Percentiles rank a stretch among this genome's conserved stretches.
Evolutionary conservation across 2,113 vertebrate genomes (phyloP).

Genomic region (Trogon surrucura): DNA sequence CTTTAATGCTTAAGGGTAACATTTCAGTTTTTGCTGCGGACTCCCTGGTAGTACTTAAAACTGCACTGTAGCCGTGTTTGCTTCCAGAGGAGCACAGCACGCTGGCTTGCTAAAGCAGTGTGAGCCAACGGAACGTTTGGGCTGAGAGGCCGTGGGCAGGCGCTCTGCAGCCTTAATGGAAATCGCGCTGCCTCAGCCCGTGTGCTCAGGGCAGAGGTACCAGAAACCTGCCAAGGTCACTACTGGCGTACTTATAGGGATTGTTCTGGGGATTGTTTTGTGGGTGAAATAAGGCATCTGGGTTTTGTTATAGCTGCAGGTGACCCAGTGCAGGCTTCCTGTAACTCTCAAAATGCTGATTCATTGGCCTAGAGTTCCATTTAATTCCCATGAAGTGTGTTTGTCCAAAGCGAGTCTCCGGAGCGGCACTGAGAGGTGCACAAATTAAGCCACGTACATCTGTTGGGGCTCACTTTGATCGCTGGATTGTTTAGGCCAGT

Average conservation of each 20-base stretch:
- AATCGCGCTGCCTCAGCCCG: not conserved
- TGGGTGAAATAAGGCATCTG: not conserved
- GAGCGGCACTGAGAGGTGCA: not conserved
- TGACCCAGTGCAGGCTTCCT: not conserved
- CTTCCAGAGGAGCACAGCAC: fast-evolving
- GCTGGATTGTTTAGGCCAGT: too few relatives aligned
- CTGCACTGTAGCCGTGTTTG: not conserved
- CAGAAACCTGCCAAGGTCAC: not conserved
- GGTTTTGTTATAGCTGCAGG: not conserved
- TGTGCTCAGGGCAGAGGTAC: not conserved
- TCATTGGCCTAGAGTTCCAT: not conserved
- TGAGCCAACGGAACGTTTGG: not conserved
- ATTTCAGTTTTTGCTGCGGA: not conserved
- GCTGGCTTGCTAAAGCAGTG: not conserved
- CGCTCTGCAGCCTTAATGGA: not conserved
- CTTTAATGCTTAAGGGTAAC: too few relatives aligned
- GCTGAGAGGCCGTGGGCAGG: too few relatives aligned
- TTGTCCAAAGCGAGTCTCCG: not conserved
- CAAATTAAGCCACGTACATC: too few relatives aligned
- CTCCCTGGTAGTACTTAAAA: fast-evolving
- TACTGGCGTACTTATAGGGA: too few relatives aligned
- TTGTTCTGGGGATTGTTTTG: not conserved
- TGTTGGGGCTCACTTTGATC: too few relatives aligned
- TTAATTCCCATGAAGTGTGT: not conserved
- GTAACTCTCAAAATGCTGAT: not conserved